phyloP scores from a whole-genome alignment of 2,113 vertebrate species.

The Psephotus haematonotus region DNA sequence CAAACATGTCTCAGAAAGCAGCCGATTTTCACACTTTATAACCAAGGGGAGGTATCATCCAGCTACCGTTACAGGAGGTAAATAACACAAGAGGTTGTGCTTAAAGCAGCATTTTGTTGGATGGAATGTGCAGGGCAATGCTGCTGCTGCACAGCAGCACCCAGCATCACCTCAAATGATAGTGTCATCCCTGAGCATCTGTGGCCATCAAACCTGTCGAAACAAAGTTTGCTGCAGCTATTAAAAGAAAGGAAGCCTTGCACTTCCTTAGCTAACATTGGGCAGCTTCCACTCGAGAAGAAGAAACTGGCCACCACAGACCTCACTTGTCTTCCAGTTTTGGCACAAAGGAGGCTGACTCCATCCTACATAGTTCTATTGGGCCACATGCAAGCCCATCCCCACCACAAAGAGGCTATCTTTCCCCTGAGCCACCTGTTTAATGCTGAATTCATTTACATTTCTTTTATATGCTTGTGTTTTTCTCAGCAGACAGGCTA shows the following conservation, averaged over 20 bases:
- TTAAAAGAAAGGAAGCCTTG: background rate
- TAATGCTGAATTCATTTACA: background rate
- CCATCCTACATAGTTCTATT: background rate
- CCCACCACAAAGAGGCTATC: background rate
- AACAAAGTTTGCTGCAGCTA: background rate
- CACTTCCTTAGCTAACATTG: background rate
- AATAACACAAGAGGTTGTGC: background rate
- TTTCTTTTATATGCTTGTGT: background rate
- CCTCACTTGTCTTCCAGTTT: background rate
- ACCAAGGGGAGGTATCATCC: background rate
- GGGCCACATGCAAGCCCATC: background rate
- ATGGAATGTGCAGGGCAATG: fast-evolving
- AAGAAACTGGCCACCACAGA: background rate
- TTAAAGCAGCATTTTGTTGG: background rate
- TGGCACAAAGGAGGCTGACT: background rate
- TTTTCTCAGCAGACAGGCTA: background rate
- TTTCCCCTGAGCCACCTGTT: background rate
- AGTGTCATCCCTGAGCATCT: background rate
- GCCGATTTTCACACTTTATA: background rate
- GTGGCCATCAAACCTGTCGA: background rate
- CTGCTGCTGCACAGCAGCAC: background rate
- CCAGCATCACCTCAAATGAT: background rate
- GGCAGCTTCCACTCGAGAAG: background rate
- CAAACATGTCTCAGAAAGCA: background rate
- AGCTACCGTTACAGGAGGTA: background rate